Evolutionary conservation across 2,797 vertebrate genomes (phyloP), one percentile per base, ranked within the genome.

Genomic region (Phoeniculus purpureus): DNA sequence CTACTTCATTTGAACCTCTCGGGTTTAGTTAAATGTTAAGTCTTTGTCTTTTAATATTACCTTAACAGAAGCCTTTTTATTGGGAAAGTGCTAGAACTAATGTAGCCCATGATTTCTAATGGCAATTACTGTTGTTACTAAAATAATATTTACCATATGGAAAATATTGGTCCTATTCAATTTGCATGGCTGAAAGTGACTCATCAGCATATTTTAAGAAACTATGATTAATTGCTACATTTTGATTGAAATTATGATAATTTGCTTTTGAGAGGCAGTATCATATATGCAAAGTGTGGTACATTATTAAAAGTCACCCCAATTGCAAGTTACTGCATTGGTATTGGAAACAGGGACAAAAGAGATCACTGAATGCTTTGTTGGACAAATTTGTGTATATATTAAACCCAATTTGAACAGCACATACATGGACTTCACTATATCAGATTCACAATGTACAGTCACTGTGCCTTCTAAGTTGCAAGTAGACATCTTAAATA

Each of bases 131-230:
- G 15, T 77, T 75, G 32, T 59, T 59, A 60, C 18, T 81, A 94
- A 92, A 89, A 59, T 56, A 75, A 58, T 87, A 78, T 83, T 93
- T 91, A 70, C 26, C 19, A 5, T 61, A 60, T 19, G 20, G 29
- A 81, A 94, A 94, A 87, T 72, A 92, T 75, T 89, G 27, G 26
- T 78, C 5, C 25, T 62, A 37, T 89, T 89, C 17, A 31, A 56
- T 77, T 93, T 83, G 3, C 13, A 56, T 75, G 9, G n/a, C 45
- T 81, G 52, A 56, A 89, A 92, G 56, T 93, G 2, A 92, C 20
- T 92, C 79, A 45, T 90, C 81, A 81, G 1, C n/a, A 71, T 85
- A 90, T 85, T 94, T 91, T 85, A 92, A 75, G 82, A 83, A 91
- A 75, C 48, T 62, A 19, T 5, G 3, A 70, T 78, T 93, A 92